Evolutionary conservation across 2,113 vertebrate species (phyloP), one percentile per base, ranked within the genome.

Genomic region (Panthera leo): DNA sequence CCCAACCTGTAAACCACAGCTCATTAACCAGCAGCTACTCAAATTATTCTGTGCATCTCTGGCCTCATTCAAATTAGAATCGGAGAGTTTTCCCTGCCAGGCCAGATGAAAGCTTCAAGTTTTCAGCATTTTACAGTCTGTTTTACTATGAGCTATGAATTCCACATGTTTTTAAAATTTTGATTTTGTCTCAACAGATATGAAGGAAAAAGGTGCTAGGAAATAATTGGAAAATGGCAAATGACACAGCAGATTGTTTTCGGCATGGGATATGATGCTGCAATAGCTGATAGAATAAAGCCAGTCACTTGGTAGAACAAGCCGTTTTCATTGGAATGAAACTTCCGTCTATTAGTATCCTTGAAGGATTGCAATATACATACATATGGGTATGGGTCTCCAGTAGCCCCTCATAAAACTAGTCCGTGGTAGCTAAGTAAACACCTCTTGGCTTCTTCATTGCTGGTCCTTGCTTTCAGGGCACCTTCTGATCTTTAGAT

Each of bases 11-110:
- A 96, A 95, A 95, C 95, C 53, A 76, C 75, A 88, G 97, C 90
- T 96, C 90, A 95, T 96, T 96, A 97, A 79, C 93, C 92, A 93
- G 94, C 67, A 95, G 96, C 96, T 90, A 97, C 96, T 95, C 89
- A 53, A 87, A 95, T 89, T 21, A 89, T 89, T 86, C 84, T 80
- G 78, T 31, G 73, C 73, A 65, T 67, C 85, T 96, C 95, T 45
- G 87, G 92, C 95, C 92, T 87, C 39, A 97, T 94, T 89, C 97
- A 82, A 63, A 92, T 90, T 58, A 92, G 87, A 88, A 86, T 34
- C n/a, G n/a, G 68, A 97, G 87, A 78, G 85, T 39, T 91, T 97
- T 94, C 95, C 92, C 90, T 94, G 89, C 86, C 78, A 93, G 61
- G 48, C 48, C 84, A 79, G 65, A 67, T 61, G 55, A 97, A 97